Conservation (phyloP, 2,797 vertebrate species). For the Chrosomus eos region DNA sequence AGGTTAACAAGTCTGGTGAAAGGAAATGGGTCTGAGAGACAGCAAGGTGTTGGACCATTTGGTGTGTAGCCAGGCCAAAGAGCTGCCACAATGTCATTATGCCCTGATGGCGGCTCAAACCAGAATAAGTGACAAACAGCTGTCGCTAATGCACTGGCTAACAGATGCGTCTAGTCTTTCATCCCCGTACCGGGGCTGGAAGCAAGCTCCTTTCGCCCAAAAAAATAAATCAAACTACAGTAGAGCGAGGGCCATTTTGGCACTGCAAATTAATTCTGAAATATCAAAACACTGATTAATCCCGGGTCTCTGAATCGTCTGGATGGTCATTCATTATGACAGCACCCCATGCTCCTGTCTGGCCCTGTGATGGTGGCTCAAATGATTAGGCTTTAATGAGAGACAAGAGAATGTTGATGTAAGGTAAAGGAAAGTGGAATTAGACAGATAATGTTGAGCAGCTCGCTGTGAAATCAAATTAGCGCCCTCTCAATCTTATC, state of each 20-base stretch:
- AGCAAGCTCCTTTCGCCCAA: not conserved
- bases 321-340: constrained; percentile 45
- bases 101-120: constrained; percentile 40
- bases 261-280: constrained; percentile 49
- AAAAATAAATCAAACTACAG: constrained; percentile 51
- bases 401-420: constrained; percentile 44
- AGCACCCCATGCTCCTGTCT: constrained; percentile 43
- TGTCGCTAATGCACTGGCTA: no score
- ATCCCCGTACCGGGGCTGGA: constrained; percentile 30
- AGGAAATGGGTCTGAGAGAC: constrained; percentile 36
- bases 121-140: constrained; percentile 50
- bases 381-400: constrained; percentile 53
- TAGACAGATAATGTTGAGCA: constrained; percentile 69
- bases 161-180: no score
- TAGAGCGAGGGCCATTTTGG: constrained; percentile 26
- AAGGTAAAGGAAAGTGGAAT: constrained; percentile 64
- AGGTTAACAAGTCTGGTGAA: constrained; percentile 42
- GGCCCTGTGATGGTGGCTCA: constrained; percentile 50
- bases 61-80: constrained; percentile 44
- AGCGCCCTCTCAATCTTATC: constrained; percentile 69
- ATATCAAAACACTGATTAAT: constrained; percentile 49
- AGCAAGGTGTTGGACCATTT: constrained; percentile 50
- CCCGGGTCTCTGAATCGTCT: constrained; percentile 37
- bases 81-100: constrained; percentile 50
- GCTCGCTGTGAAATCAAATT: constrained; percentile 72